Evolutionary conservation across 2,888 invertebrate species (phyloP).

Genomic region (Tetragonula carbonaria): DNA sequence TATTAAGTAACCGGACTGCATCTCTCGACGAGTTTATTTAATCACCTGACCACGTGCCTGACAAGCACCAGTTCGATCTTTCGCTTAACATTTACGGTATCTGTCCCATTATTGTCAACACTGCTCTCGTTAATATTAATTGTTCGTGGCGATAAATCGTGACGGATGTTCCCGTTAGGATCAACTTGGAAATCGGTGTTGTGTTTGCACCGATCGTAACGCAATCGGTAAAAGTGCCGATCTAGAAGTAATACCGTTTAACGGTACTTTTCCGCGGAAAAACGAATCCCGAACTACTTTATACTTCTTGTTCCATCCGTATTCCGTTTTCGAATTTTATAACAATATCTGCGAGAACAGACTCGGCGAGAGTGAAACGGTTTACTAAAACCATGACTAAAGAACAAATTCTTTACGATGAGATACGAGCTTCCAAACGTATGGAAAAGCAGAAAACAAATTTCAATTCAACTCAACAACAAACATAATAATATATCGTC

Average conservation of each 20-base stretch:
- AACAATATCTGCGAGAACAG: too few species aligned
- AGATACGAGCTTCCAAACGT: not conserved
- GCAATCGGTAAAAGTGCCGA: not conserved
- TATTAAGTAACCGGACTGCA: constrained; percentile 55
- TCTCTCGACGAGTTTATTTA: constrained; percentile 40
- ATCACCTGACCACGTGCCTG: constrained; percentile 19
- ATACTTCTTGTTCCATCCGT: not conserved
- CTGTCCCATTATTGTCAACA: constrained; percentile 29
- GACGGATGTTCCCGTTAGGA: constrained; percentile 20
- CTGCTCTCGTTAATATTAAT: constrained; percentile 50
- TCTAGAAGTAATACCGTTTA: not conserved
- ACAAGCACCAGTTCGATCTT: not conserved
- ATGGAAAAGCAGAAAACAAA: not conserved
- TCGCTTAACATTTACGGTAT: constrained; percentile 10
- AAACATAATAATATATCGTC: not conserved
- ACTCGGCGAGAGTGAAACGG: constrained; percentile 28
- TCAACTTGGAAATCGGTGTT: constrained; percentile 5
- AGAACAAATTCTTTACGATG: not conserved
- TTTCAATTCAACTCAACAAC: not conserved
- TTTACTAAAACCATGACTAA: not conserved
- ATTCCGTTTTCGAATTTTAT: too few species aligned
- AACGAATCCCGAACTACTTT: not conserved
- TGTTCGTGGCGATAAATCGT: constrained; percentile 10
- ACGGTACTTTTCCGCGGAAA: not conserved
- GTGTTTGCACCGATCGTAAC: constrained; percentile 2